Evolutionary conservation across 2,797 vertebrate species (phyloP).

Genomic region (Borostomias antarcticus): DNA sequence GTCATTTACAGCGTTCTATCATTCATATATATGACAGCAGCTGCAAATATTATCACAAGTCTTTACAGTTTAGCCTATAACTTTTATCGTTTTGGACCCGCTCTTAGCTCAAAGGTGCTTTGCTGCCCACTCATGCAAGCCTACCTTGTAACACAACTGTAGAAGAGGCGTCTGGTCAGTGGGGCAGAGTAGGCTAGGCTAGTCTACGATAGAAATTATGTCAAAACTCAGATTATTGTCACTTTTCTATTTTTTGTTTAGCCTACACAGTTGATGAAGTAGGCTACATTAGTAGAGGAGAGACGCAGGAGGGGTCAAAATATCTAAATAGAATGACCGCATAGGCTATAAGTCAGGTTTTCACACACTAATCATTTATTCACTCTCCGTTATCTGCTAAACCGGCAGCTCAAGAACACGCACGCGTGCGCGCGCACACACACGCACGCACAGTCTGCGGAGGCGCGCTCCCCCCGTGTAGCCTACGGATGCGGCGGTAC

Average conservation of each 20-base stretch:
- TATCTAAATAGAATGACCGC: constrained; percentile 66
- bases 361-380: constrained; percentile 76
- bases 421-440: not conserved
- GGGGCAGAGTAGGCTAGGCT: constrained; percentile 54
- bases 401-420: constrained; percentile 49
- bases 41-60: too few relatives aligned
- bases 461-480: constrained; percentile 59
- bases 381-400: constrained; percentile 66
- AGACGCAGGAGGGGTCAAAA: constrained; percentile 45
- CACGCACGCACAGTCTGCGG: constrained; percentile 19
- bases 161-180: constrained; percentile 58
- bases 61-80: constrained; percentile 62
- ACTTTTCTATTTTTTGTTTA: constrained; percentile 67
- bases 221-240: constrained; percentile 69
- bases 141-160: constrained; percentile 71
- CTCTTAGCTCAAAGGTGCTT: constrained; percentile 11
- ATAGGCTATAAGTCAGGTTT: constrained; percentile 74
- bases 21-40: too few relatives aligned
- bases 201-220: too few relatives aligned
- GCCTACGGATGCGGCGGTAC: constrained; percentile 63
- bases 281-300: constrained; percentile 24
- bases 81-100: constrained; percentile 53
- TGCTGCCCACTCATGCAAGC: not conserved
- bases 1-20: too few relatives aligned
- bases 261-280: constrained; percentile 67